phyloP scores from a whole-genome alignment of 1,140 invertebrate species.

The Sesamia nonagrioides region DNA sequence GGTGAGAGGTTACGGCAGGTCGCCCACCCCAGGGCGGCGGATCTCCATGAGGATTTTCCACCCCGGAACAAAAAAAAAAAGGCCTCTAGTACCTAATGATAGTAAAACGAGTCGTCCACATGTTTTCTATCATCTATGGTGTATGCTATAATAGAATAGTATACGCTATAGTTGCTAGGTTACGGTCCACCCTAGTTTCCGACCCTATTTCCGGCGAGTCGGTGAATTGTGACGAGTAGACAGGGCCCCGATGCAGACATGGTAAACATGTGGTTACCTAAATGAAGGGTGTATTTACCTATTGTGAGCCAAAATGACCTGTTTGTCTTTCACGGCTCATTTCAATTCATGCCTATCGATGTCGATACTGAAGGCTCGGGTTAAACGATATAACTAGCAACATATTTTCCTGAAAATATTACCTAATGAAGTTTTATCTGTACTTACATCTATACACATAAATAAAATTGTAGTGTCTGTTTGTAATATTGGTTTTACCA shows the following conservation, averaged over 20 bases:
- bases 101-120: background rate
- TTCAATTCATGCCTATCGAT: background rate
- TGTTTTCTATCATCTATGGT: constrained; percentile 32
- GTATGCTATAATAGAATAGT: too few species aligned
- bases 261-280: background rate
- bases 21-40: background rate
- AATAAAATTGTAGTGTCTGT: too few species aligned
- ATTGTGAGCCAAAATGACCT: background rate
- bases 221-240: constrained; percentile 1
- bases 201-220: background rate
- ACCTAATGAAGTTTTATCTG: constrained; percentile 17
- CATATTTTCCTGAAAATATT: background rate
- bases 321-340: constrained; percentile 1
- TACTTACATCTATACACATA: too few species aligned
- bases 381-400: constrained; percentile 1
- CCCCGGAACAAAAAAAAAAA: too few species aligned
- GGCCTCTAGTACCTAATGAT: too few species aligned
- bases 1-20: too few species aligned
- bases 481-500: too few species aligned
- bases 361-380: background rate
- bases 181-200: background rate
- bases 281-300: background rate
- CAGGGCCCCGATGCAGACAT: background rate
- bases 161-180: constrained; percentile 10
- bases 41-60: background rate